These are phyloP conservation scores for Poicephalus gulielmi DNA, from an alignment of 2,113 vertebrate species.

Conservation along the genomic window DNA sequence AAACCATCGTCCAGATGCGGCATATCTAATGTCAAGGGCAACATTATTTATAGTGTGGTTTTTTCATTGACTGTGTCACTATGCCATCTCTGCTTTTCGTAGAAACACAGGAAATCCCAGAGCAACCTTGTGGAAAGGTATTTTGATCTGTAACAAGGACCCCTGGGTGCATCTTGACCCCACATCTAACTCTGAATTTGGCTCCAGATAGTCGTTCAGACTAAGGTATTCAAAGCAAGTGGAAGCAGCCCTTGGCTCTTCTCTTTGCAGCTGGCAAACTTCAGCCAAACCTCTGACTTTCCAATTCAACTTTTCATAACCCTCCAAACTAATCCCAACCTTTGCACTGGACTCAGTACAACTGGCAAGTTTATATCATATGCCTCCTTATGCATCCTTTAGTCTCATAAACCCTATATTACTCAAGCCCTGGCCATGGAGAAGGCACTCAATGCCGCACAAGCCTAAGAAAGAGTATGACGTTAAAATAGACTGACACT, in stretches of 20 bases:
- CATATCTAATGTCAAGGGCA: background rate
- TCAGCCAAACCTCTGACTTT: background rate
- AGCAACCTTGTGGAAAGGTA: background rate
- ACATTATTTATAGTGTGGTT: background rate
- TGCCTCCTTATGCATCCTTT: background rate
- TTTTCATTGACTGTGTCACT: background rate
- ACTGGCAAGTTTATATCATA: conserved; percentile 1
- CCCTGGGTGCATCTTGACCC: background rate
- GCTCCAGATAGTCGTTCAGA: background rate
- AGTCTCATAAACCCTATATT: conserved; percentile 25
- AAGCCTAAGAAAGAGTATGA: background rate
- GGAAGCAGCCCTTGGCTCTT: background rate
- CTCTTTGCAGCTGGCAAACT: background rate
- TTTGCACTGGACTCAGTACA: conserved; percentile 18
- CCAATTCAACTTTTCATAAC: conserved; percentile 27
- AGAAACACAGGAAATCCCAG: background rate
- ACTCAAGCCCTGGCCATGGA: background rate
- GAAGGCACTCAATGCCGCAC: background rate
- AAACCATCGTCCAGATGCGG: background rate
- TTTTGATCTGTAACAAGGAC: background rate
- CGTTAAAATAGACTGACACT: background rate
- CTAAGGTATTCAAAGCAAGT: background rate
- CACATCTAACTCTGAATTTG: background rate
- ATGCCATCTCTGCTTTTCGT: background rate
- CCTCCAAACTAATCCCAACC: conserved; percentile 3